Conservation (phyloP, 2,113 vertebrate genomes). For the Proterorhinus semilunaris region DNA sequence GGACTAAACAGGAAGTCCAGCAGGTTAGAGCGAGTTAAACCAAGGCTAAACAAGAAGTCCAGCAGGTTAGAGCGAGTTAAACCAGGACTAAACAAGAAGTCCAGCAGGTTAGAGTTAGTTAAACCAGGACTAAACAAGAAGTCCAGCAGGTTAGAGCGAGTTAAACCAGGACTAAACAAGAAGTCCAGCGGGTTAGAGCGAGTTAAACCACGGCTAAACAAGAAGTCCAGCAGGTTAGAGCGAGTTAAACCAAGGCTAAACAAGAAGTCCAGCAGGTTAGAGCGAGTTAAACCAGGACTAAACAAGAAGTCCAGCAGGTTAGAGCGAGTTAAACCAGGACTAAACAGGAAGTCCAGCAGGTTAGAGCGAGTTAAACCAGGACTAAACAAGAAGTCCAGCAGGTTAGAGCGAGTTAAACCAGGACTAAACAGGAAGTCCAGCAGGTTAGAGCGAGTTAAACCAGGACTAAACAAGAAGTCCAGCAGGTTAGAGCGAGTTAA, state of each 20-base stretch:
- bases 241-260: not conserved
- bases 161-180: constrained; percentile 57
- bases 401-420: not conserved
- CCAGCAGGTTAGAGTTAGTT: constrained; percentile 72
- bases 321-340: not conserved
- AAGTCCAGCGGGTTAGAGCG: constrained; percentile 78
- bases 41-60: constrained; percentile 76
- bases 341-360: constrained; percentile 76
- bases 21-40: constrained; percentile 50
- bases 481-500: constrained; percentile 65
- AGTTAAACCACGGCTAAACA: constrained; percentile 36
- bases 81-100: constrained; percentile 69
- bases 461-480: constrained; percentile 76
- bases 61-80: constrained; percentile 65
- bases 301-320: constrained; percentile 83
- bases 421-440: constrained; percentile 68
- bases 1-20: constrained; percentile 68
- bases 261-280: constrained; percentile 83
- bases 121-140: constrained; percentile 65
- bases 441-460: constrained; percentile 50
- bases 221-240: constrained; percentile 81
- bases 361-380: not conserved
- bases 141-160: constrained; percentile 75
- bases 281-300: not conserved
- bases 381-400: constrained; percentile 84